Percentiles rank a stretch among this genome's conserved stretches.
Conservation (phyloP, 2,888 invertebrate genomes). For the Dermolepida albohirtum region DNA sequence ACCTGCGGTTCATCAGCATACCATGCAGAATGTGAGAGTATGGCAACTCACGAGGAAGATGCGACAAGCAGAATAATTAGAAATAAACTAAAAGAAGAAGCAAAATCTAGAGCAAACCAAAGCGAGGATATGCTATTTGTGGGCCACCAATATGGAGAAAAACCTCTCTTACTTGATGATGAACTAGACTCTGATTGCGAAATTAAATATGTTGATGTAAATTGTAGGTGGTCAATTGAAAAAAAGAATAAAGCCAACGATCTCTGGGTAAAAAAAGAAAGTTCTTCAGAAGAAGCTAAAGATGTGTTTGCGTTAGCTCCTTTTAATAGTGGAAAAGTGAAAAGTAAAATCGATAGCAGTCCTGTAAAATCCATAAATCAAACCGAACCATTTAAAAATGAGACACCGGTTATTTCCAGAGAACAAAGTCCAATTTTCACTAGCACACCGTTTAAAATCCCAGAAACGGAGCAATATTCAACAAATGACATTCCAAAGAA, state of each 20-base stretch:
- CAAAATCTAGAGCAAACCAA: slow-evolving; percentile 51
- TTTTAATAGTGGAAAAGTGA: slow-evolving; percentile 64
- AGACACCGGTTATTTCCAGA: slow-evolving; percentile 39
- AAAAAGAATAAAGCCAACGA: slow-evolving; percentile 49
- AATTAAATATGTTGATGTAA: slow-evolving; percentile 53
- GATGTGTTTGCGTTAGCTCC: slow-evolving; percentile 81
- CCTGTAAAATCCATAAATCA: background rate
- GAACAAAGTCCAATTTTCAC: slow-evolving; percentile 43
- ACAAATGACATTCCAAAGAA: slow-evolving; percentile 36
- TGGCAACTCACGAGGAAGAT: slow-evolving; percentile 73
- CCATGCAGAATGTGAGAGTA: slow-evolving; percentile 79
- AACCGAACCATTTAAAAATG: slow-evolving; percentile 31
- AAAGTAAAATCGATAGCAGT: slow-evolving; percentile 17
- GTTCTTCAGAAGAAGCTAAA: slow-evolving; percentile 64
- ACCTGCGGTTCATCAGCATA: slow-evolving; percentile 78
- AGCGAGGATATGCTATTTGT: slow-evolving; percentile 73
- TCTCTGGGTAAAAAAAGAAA: slow-evolving; percentile 61
- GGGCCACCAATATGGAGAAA: slow-evolving; percentile 81
- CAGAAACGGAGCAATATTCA: slow-evolving; percentile 15
- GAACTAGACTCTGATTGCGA: slow-evolving; percentile 76
- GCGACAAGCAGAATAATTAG: slow-evolving; percentile 67
- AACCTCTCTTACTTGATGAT: slow-evolving; percentile 80
- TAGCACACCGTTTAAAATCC: slow-evolving; percentile 37
- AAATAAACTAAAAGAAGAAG: slow-evolving; percentile 65
- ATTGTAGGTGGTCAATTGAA: slow-evolving; percentile 54